Evolutionary conservation across 2,797 vertebrate species (phyloP).

Genomic region (Phalanger gymnotis): DNA sequence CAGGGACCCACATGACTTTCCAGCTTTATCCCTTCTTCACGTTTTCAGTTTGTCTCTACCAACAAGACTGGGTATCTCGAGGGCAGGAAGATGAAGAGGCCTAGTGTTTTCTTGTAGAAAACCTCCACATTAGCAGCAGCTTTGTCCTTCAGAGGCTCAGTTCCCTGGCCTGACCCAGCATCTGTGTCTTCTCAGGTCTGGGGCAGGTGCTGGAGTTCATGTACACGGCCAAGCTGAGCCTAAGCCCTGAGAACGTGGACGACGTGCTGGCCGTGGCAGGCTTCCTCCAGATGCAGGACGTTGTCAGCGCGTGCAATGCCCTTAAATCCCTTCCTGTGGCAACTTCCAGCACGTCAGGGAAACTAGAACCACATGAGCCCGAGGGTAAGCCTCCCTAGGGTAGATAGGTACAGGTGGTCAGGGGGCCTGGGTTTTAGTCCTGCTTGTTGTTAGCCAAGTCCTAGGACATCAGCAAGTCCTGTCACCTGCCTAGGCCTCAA

Average conservation of each 20-base stretch:
- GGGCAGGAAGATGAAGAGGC: background rate
- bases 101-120: background rate
- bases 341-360: constrained; percentile 67
- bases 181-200: constrained; percentile 87
- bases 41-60: background rate
- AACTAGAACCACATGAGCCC: constrained; percentile 12
- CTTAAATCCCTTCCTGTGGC: constrained; percentile 89
- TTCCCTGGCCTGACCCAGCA: background rate
- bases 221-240: constrained; percentile 96
- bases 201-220: constrained; percentile 98
- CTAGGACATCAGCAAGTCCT: background rate
- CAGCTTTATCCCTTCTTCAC: background rate
- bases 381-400: constrained; percentile 82
- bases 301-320: constrained; percentile 93
- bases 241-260: constrained; percentile 93
- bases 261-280: constrained; percentile 95
- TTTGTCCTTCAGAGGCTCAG: background rate
- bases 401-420: background rate
- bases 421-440: background rate
- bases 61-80: background rate
- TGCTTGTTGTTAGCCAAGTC: background rate
- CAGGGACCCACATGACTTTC: background rate
- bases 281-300: constrained; percentile 97
- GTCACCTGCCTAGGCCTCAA: background rate
- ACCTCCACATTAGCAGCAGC: background rate